Evolutionary conservation across 2,888 invertebrate species (phyloP).

Genomic region (Rhaphigaster nebulosa): DNA sequence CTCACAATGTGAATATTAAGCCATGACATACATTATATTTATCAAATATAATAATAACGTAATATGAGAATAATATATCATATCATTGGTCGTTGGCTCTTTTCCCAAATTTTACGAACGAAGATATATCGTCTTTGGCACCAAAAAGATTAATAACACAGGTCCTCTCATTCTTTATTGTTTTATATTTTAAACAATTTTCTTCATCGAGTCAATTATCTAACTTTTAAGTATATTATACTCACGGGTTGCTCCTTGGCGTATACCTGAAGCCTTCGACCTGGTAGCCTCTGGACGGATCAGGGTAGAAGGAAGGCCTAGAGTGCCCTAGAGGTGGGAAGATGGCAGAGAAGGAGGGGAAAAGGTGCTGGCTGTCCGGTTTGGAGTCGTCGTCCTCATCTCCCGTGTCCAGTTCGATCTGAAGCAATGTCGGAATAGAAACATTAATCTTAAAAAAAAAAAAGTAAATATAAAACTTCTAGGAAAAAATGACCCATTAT

Average conservation of each 20-base stretch:
- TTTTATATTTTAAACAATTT: background rate
- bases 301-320: constrained; percentile 74
- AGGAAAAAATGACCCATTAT: background rate
- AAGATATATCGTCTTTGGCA: too few relatives aligned
- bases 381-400: constrained; percentile 66
- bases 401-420: constrained; percentile 66
- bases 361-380: constrained; percentile 71
- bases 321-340: constrained; percentile 77
- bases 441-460: background rate
- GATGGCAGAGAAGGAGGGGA: constrained; percentile 81
- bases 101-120: too few relatives aligned
- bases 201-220: background rate
- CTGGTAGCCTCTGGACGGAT: constrained; percentile 70
- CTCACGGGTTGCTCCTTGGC: constrained; percentile 54
- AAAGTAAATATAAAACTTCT: background rate
- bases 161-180: too few relatives aligned
- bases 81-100: too few relatives aligned
- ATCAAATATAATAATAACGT: too few relatives aligned
- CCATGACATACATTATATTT: too few relatives aligned
- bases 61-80: too few relatives aligned
- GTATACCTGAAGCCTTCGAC: constrained; percentile 61
- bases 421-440: background rate
- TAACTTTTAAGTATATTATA: background rate
- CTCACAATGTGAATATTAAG: too few relatives aligned
- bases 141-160: too few relatives aligned